Evolutionary conservation across 2,888 invertebrate species (phyloP), one percentile per base, ranked within the genome.

Genomic region (Drosophila suboccidentalis): DNA sequence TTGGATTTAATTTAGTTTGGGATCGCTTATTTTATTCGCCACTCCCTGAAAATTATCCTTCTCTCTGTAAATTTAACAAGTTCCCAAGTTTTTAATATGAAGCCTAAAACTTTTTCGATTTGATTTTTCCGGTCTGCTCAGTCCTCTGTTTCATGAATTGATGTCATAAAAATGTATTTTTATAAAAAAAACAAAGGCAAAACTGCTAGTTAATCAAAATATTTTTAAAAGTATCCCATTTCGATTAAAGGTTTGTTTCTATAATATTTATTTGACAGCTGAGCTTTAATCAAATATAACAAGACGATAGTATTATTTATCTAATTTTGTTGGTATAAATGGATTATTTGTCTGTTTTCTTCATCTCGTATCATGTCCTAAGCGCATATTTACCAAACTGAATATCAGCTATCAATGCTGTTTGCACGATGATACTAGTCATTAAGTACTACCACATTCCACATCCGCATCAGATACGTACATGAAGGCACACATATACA

Each of bases 91-190:
- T 84, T 84, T 82, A 89, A 85, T 76, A 82, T 61, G 65, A 57
- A 68, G 71, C 73, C 80, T 78, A 62, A 87, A 86, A 86, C 73
- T 86, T 86, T 86, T 86, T 89, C 89, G 89, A 89, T 86, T 86
- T 85, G 54, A 47, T 63, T 63, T 63, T 38, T 57, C 41, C 53
- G 6, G n/a, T 38, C 19, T 39, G 43, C 29, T 59, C 32, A 41
- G 39, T 50, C 4, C 0, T 19, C 50, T 17, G 49, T 5, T 0
- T 15, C 55, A 65, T 54, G 43, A 78, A 72, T 75, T 72, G 70
- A 26, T 50, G 34, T 36, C 36, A 55, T 57, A 55, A 64, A 68
- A 77, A 53, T 59, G 19, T 69, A 13, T 64, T 41, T 50, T 41
- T 38, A 32, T 38, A 36, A 11, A n/a, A 26, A 26, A 43, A n/a